phyloP scores from a whole-genome alignment of 2,113 vertebrate genomes.

The Penelope pileata region DNA sequence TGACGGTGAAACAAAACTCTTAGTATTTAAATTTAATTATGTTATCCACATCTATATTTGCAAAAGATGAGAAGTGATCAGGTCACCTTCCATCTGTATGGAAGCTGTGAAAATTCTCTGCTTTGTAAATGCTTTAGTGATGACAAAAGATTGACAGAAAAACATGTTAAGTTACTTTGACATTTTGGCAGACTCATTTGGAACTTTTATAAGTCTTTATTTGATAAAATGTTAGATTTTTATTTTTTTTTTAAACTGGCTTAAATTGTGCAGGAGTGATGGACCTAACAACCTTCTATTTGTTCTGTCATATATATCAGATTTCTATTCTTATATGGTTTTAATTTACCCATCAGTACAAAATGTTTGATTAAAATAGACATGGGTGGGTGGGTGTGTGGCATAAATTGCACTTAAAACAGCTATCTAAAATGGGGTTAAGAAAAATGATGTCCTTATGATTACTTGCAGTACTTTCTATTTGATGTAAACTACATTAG shows the following conservation, averaged over 20 bases:
- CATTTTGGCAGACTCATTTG: neutral
- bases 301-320: neutral
- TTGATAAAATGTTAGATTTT: neutral
- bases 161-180: neutral
- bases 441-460: conserved; percentile 10
- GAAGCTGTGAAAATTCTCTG: neutral
- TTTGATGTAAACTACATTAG: neutral
- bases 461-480: conserved; percentile 22
- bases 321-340: neutral
- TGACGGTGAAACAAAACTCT: neutral
- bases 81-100: neutral
- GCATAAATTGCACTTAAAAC: conserved; percentile 39
- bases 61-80: neutral
- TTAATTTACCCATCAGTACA: conserved; percentile 12
- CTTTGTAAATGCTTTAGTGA: neutral
- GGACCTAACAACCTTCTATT: neutral
- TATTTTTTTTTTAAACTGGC: neutral
- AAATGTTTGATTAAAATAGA: conserved; percentile 61
- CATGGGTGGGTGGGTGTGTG: neutral
- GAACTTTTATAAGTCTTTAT: neutral
- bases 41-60: neutral
- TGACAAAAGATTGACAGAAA: neutral
- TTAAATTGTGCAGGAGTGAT: neutral
- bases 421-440: neutral
- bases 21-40: neutral